Conservation (phyloP, 2,113 vertebrate species). For the Scolopax mira region DNA sequence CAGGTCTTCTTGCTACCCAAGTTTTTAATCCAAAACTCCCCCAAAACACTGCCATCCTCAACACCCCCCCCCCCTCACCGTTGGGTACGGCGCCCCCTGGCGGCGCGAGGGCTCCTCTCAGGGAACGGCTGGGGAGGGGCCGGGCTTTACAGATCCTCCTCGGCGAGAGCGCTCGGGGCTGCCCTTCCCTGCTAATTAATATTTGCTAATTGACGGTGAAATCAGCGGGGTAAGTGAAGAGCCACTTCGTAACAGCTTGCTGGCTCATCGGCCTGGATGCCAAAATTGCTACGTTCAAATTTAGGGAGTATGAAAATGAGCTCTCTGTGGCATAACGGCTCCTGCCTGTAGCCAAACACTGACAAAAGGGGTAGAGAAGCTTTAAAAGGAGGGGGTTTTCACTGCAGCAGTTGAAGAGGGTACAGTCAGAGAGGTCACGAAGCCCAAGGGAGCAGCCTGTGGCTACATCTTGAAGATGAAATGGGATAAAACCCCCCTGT, state of each 20-base stretch:
- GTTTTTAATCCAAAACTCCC: too few relatives aligned
- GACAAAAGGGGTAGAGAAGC: background rate
- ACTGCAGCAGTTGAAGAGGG: background rate
- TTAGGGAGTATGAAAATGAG: accelerated
- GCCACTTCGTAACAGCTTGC: accelerated
- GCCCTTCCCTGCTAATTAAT: too few relatives aligned
- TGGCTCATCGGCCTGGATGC: accelerated
- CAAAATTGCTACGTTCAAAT: accelerated
- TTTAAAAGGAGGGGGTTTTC: background rate
- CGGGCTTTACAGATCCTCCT: background rate
- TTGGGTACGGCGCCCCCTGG: background rate
- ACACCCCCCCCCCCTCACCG: too few relatives aligned
- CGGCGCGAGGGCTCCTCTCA: background rate
- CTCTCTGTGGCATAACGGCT: accelerated
- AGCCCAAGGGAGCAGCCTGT: accelerated
- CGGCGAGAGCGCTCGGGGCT: background rate
- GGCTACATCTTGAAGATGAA: background rate
- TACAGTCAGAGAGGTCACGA: accelerated
- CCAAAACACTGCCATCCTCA: too few relatives aligned
- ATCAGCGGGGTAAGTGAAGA: accelerated
- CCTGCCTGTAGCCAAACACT: accelerated
- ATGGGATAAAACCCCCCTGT: accelerated
- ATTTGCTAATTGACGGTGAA: too few relatives aligned
- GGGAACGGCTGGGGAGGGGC: too few relatives aligned
- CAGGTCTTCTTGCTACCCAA: too few relatives aligned